These are phyloP conservation scores for Trilocha varians DNA, from an alignment of 2,888 invertebrate species.

Conservation along the genomic window DNA sequence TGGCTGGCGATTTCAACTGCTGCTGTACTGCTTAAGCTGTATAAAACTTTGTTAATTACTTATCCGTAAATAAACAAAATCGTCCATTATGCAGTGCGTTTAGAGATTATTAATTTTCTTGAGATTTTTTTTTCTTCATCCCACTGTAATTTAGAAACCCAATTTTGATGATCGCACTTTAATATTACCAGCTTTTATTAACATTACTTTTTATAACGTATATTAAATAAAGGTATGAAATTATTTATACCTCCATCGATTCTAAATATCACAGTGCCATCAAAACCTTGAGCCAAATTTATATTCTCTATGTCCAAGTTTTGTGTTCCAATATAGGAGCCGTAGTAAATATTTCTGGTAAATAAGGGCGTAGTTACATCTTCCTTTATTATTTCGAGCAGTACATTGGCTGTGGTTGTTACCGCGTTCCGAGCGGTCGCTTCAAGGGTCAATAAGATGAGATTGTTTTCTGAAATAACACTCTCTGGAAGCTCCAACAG, in stretches of 20 bases:
- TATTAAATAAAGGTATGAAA: too few relatives aligned
- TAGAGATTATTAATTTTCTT: too few relatives aligned
- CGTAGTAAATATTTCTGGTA: constrained; percentile 35
- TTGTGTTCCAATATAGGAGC: constrained; percentile 22
- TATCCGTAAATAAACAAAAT: too few relatives aligned
- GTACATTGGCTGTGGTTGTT: constrained; percentile 32
- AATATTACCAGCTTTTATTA: too few relatives aligned
- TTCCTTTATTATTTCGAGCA: constrained; percentile 46
- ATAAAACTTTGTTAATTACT: too few relatives aligned
- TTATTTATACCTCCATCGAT: constrained; percentile 53
- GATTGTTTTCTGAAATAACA: constrained; percentile 33
- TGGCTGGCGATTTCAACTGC: too few relatives aligned
- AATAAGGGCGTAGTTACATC: constrained; percentile 43
- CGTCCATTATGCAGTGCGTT: too few relatives aligned
- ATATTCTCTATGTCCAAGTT: constrained; percentile 30
- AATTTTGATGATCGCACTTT: too few relatives aligned
- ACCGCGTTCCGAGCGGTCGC: constrained; percentile 39
- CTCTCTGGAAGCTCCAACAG: constrained; percentile 28
- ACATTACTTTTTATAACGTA: too few relatives aligned
- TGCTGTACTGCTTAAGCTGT: too few relatives aligned
- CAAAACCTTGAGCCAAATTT: constrained; percentile 39
- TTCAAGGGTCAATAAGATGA: constrained; percentile 35
- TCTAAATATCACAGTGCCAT: constrained; percentile 30
- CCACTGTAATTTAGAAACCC: too few relatives aligned
- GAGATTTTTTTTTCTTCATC: too few relatives aligned